Evolutionary conservation across 2,797 vertebrate genomes (phyloP), one percentile per base, ranked within the genome.

Genomic region (Lepus oiostolus): DNA sequence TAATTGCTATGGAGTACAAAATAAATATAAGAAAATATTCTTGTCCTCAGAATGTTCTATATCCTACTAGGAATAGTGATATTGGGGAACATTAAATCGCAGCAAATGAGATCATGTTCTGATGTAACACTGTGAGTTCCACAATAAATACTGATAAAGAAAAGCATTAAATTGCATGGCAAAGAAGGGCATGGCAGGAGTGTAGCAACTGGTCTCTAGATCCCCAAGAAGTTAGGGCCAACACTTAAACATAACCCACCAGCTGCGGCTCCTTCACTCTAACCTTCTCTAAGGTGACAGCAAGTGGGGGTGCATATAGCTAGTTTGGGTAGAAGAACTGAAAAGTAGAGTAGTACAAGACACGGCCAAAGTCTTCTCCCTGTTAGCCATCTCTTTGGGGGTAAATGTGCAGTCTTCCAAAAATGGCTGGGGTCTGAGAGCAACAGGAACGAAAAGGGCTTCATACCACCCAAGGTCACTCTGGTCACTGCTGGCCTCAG

Each of bases 361-460:
- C 0, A 0, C 3, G 5, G 7, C 4, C 50, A 13, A 4, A 2
- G 58, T 2, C 35, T 76, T 19, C 12, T 38, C 42, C 5, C 0
- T 9, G 50, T 11, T 28, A 4, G 28, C 16, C 1, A 0, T 4
- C 17, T 79, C 67, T 35, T 26, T 24, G 47, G 30, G 30, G 10
- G 38, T 32, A 22, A 74, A 54, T 1, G 28, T 7, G 7, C 7
- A 19, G 28, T 60, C 11, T n/a, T 80, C 13, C 85, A 17, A 28
- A 35, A 16, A 16, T 2, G 7, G 14, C 77, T 22, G 75, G 28
- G 21, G 32, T 19, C 28, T 0, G 0, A 50, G 0, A 67, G 11
- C 16, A 17, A 28, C 58, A 50, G 38, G 14, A 70, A 42, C 0
- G 5, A 9, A 30, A 82, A 47, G 19, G 7, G 0, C 16, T 21